These are phyloP conservation scores for Brachypalpus laphriformis DNA, from an alignment of 2,888 invertebrate species.

Conservation along the genomic window DNA sequence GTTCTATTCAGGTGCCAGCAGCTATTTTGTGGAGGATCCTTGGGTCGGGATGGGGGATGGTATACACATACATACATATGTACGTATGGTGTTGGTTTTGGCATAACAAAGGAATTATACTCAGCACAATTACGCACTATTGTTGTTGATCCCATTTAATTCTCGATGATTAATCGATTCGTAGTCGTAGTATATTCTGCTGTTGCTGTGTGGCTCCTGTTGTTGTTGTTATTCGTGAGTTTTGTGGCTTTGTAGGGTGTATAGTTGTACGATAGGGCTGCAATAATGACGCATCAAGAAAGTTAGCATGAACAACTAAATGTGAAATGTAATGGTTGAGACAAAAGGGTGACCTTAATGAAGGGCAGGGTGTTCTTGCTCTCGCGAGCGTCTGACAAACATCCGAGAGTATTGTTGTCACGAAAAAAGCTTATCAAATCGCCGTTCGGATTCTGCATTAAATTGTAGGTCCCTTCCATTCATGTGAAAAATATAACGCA, in stretches of 20 bases:
- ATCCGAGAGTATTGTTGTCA: too few species aligned
- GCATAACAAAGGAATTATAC: constrained; percentile 57
- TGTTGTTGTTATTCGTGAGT: constrained; percentile 3
- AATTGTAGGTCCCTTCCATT: too few species aligned
- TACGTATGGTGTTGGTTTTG: constrained; percentile 41
- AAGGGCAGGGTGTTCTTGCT: not conserved
- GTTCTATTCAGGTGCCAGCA: constrained; percentile 66
- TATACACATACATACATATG: too few species aligned
- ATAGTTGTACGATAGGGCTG: not conserved
- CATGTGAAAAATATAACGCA: too few species aligned
- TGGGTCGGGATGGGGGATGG: not conserved
- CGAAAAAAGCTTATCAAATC: too few species aligned
- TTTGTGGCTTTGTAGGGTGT: not conserved
- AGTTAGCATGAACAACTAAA: not conserved
- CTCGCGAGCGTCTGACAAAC: too few species aligned
- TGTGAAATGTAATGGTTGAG: not conserved
- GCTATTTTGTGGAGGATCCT: constrained; percentile 51
- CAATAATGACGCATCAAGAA: not conserved
- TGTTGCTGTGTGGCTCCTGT: not conserved
- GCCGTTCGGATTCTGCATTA: too few species aligned
- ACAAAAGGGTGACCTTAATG: not conserved
- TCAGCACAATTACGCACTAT: constrained; percentile 70
- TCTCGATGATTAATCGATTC: constrained; percentile 66
- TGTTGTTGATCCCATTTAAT: constrained; percentile 67
- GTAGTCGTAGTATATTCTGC: not conserved